A percentile compares a stretch with the other conserved stretches of the same genome.
These are phyloP conservation scores for Indri indri DNA, from an alignment of 2,113 vertebrate genomes.

Conservation along the genomic window DNA sequence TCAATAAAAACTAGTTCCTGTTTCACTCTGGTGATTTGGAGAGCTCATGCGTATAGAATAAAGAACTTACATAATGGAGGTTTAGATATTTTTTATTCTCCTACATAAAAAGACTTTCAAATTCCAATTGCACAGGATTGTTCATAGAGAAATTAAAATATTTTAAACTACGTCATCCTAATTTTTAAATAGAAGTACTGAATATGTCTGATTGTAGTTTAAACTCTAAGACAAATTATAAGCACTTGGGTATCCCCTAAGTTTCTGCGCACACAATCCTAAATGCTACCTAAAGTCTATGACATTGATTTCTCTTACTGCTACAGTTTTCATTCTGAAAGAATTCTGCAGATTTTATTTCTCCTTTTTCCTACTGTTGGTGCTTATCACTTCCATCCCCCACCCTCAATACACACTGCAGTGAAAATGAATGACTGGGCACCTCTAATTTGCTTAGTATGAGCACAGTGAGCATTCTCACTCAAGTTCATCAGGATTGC, in stretches of 20 bases:
- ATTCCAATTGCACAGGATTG: neutral
- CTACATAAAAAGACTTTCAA: neutral
- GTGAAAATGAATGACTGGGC: neutral
- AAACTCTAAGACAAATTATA: neutral
- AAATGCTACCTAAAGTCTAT: neutral
- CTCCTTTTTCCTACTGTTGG: neutral
- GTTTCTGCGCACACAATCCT: neutral
- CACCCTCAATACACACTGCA: neutral
- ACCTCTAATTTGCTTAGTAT: neutral
- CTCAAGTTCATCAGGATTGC: neutral
- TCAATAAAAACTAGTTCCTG: neutral
- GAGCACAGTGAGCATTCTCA: neutral
- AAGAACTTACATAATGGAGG: neutral
- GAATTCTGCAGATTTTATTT: neutral
- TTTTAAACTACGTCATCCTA: neutral
- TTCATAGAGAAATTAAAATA: neutral
- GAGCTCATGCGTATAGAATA: neutral
- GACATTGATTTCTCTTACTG: neutral
- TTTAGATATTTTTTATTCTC: neutral
- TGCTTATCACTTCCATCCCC: rapidly evolving
- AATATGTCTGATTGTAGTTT: neutral
- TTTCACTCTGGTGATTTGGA: neutral
- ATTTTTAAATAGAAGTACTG: neutral
- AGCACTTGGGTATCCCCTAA: neutral
- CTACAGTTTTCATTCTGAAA: neutral